Percentiles rank a stretch among this genome's conserved stretches.
These are phyloP conservation scores for Temnothorax longispinosus DNA, from an alignment of 1,140 invertebrate species.

Conservation along the genomic window DNA sequence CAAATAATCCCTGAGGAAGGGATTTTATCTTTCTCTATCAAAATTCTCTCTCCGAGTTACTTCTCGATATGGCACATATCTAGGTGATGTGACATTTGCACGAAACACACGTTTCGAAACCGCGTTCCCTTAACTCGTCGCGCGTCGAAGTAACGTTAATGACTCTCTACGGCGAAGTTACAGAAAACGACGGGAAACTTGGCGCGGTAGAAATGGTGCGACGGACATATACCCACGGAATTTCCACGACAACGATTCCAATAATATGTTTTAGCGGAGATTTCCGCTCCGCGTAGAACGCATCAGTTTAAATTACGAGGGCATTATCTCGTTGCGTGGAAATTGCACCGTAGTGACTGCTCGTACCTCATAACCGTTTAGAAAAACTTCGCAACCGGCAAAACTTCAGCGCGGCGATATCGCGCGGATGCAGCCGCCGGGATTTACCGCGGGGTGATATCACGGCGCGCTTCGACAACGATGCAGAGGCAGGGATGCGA, in stretches of 20 bases:
- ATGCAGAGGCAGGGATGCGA: neutral
- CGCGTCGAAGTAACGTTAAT: neutral
- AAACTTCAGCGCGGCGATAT: conserved; percentile 10
- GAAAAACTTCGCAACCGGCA: neutral
- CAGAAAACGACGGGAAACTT: conserved; percentile 7
- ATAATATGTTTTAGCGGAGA: neutral
- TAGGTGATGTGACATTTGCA: neutral
- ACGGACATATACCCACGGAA: neutral
- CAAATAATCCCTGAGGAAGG: too few relatives aligned
- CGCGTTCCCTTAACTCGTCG: neutral
- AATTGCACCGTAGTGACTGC: conserved; percentile 11
- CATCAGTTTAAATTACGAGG: conserved; percentile 24
- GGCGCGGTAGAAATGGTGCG: neutral
- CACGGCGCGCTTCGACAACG: neutral
- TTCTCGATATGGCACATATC: neutral
- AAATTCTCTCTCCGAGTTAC: neutral
- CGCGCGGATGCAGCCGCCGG: neutral
- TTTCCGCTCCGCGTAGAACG: neutral
- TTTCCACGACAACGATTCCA: conserved; percentile 7
- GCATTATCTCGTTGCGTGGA: conserved; percentile 22
- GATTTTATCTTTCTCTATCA: neutral
- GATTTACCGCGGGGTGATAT: neutral
- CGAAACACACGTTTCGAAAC: neutral
- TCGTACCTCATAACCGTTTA: conserved; percentile 8
- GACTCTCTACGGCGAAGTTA: neutral